Percentiles rank a stretch among this genome's conserved stretches.
Evolutionary conservation across 2,113 vertebrate genomes (phyloP).

Genomic region (Carassius auratus): DNA sequence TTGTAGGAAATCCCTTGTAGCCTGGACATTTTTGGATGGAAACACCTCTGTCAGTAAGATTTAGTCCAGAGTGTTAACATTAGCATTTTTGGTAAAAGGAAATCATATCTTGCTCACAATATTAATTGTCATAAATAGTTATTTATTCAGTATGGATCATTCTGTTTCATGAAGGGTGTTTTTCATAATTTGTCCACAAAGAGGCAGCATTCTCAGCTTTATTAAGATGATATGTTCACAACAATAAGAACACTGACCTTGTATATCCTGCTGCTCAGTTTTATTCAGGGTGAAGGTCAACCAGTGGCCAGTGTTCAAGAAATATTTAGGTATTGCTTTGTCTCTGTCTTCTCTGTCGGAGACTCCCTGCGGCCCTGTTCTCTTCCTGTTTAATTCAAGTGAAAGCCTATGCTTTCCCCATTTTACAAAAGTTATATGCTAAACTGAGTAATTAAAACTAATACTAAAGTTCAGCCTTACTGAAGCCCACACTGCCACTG

Average conservation of each 20-base stretch:
- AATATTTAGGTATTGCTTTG: constrained; percentile 28
- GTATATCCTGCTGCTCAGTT: constrained; percentile 2
- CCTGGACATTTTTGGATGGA: too few species aligned
- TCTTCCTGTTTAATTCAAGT: constrained; percentile 39
- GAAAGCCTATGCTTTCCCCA: not conserved
- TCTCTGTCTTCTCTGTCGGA: constrained; percentile 24
- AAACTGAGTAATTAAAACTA: constrained; percentile 16
- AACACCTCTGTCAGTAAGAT: too few species aligned
- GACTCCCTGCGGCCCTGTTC: not conserved
- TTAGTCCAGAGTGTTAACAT: too few species aligned
- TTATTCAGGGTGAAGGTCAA: constrained; percentile 30
- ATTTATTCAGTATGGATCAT: not conserved
- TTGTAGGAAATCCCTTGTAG: too few species aligned
- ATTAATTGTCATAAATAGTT: too few species aligned
- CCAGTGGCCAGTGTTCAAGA: constrained; percentile 14
- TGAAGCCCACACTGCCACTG: not conserved
- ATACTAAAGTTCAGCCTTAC: not conserved
- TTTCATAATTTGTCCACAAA: constrained; percentile 44
- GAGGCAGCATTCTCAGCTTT: constrained; percentile 24
- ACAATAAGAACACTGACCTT: not conserved
- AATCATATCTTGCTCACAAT: too few species aligned
- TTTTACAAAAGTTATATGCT: constrained; percentile 4
- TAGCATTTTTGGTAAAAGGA: too few species aligned
- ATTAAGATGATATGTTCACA: constrained; percentile 7
- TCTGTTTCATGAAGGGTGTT: not conserved